Evolutionary conservation across 1,140 invertebrate species (phyloP).

Genomic region (Drosophila malerkotliana): DNA sequence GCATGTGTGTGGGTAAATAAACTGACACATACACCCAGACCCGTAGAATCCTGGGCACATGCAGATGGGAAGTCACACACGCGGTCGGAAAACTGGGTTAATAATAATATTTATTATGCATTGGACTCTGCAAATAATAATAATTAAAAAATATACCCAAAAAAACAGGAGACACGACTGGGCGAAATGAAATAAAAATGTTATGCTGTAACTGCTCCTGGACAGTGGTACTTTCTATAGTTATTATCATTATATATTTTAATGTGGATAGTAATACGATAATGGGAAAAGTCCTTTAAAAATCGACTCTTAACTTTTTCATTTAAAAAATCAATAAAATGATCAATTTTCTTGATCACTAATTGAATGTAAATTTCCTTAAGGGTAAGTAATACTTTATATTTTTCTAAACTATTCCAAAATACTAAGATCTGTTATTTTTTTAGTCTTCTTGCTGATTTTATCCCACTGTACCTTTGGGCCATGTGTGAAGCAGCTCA

Average conservation of each 20-base stretch:
- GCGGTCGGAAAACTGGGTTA: conserved; percentile 61
- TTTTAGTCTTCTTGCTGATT: neutral
- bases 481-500: conserved; percentile 21
- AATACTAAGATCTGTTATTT: neutral
- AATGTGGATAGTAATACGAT: no score
- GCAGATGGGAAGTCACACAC: conserved; percentile 16
- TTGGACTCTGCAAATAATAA: conserved; percentile 73
- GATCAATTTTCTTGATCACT: no score
- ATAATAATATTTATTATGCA: conserved; percentile 80
- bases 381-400: neutral
- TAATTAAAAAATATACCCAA: conserved; percentile 74
- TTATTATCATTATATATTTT: no score
- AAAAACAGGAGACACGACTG: conserved; percentile 36
- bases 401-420: neutral
- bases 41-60: neutral
- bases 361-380: no score
- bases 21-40: conserved; percentile 13
- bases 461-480: conserved; percentile 21
- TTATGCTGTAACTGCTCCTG: neutral
- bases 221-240: conserved; percentile 16
- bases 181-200: conserved; percentile 26
- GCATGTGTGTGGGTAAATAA: conserved; percentile 18
- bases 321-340: no score
- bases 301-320: neutral
- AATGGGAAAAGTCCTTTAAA: neutral